Conservation (phyloP, 2,113 vertebrate species). For the Lonchura striata region DNA sequence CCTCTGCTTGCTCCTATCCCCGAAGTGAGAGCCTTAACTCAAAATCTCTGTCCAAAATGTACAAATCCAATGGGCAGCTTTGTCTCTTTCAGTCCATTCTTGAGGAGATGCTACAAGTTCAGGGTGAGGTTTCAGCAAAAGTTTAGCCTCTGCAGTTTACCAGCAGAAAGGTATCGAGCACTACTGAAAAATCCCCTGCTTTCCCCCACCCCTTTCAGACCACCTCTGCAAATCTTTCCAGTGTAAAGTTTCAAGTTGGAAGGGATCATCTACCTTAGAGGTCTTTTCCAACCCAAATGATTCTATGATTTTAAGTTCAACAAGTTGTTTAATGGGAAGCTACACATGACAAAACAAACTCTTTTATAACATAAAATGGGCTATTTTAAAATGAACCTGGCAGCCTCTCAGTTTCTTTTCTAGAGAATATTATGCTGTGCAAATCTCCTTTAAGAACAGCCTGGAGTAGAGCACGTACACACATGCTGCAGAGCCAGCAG, state of each 20-base stretch:
- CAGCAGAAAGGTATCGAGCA: background rate
- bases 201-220: background rate
- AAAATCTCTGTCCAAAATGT: background rate
- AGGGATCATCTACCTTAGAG: background rate
- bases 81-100: background rate
- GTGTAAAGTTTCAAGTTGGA: background rate
- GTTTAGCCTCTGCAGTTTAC: background rate
- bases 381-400: background rate
- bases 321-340: background rate
- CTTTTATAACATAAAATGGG: background rate
- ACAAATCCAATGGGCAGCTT: background rate
- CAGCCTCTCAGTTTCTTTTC: background rate
- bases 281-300: background rate
- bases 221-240: background rate
- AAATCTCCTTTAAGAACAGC: background rate
- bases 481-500: background rate
- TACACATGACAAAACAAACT: rapidly evolving
- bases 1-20: background rate
- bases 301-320: background rate
- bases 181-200: background rate
- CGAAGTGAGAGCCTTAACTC: background rate
- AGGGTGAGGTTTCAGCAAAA: background rate
- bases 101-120: background rate
- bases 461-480: background rate
- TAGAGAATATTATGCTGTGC: background rate